phyloP scores from a whole-genome alignment of 2,113 vertebrate genomes.

The Ptilonorhynchus violaceus region DNA sequence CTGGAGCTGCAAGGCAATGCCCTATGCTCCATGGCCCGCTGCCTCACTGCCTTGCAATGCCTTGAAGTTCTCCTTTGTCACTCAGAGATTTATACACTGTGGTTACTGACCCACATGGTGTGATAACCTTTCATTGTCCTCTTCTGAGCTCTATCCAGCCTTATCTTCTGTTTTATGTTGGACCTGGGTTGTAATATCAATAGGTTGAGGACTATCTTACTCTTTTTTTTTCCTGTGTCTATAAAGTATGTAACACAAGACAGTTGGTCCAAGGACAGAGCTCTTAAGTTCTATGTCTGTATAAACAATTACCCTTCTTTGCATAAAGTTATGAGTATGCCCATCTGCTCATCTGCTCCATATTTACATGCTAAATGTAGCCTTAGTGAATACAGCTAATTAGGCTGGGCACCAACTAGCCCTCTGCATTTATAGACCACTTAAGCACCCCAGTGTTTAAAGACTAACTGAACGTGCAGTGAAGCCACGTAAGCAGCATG shows the following conservation, averaged over 20 bases:
- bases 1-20: background rate
- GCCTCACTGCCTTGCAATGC: background rate
- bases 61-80: background rate
- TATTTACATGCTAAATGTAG: background rate
- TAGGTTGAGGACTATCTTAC: background rate
- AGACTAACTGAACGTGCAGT: background rate
- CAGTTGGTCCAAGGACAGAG: background rate
- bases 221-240: background rate
- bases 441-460: background rate
- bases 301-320: background rate
- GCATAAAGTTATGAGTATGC: background rate
- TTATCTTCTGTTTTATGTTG: background rate
- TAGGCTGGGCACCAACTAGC: background rate
- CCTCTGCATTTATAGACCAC: background rate
- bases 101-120: background rate
- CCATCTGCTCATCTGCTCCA: background rate
- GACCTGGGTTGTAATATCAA: background rate
- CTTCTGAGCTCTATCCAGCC: background rate
- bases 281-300: background rate
- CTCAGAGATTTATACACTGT: background rate
- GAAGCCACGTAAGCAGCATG: background rate
- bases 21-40: accelerated
- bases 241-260: background rate
- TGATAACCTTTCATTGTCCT: background rate
- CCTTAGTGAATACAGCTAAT: background rate